Evolutionary conservation across 2,888 invertebrate species (phyloP).

Genomic region (Apamea anceps): DNA sequence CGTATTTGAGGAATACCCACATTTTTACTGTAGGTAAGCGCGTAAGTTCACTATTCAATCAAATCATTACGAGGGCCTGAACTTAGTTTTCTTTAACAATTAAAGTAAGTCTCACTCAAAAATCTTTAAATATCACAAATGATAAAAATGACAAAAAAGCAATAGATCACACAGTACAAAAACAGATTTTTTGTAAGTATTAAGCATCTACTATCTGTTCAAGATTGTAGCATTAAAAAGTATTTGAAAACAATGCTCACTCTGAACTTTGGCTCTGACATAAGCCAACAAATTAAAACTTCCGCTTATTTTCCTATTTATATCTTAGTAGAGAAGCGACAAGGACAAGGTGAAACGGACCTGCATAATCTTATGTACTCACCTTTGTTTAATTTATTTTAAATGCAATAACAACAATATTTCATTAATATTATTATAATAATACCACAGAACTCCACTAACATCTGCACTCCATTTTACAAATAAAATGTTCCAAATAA

Average conservation of each 20-base stretch:
- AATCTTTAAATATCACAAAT: background rate
- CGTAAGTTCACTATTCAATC: background rate
- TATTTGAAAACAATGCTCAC: background rate
- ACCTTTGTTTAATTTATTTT: slow-evolving; percentile 22
- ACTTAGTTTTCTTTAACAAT: background rate
- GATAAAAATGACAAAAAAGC: background rate
- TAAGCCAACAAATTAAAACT: slow-evolving; percentile 18
- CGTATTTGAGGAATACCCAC: background rate
- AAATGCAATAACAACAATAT: slow-evolving; percentile 12
- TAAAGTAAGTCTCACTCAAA: background rate
- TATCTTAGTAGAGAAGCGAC: background rate
- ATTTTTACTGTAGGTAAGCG: background rate
- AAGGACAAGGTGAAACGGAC: background rate
- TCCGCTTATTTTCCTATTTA: slow-evolving; percentile 22
- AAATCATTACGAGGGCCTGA: background rate
- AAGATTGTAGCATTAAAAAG: background rate
- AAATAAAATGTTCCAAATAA: slow-evolving; percentile 7
- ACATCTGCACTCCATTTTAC: slow-evolving; percentile 31
- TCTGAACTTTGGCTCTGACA: slow-evolving; percentile 21
- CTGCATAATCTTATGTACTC: slow-evolving; percentile 26
- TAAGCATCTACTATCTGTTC: background rate
- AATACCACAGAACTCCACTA: slow-evolving; percentile 45
- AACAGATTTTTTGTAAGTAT: background rate
- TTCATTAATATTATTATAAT: background rate
- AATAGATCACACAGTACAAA: background rate